Percentiles rank a stretch among this genome's conserved stretches.
phyloP scores from a whole-genome alignment of 53 echinoderm and acorn worm genomes.

The Mesocentrotus franciscanus region DNA sequence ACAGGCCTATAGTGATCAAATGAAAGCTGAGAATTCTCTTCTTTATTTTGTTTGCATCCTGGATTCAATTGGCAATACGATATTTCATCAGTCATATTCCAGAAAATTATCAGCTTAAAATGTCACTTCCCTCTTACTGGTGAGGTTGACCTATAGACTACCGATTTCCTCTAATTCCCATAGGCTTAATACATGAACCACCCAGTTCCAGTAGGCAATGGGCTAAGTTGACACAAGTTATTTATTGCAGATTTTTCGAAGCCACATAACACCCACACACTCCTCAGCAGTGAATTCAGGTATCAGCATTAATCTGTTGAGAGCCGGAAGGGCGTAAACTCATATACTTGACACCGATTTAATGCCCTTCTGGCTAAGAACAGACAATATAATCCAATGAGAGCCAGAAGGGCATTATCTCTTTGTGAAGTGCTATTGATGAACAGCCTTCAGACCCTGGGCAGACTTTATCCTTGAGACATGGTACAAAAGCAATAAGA shows the following conservation, averaged over 20 bases:
- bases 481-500: background rate
- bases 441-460: background rate
- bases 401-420: background rate
- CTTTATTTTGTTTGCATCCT: background rate
- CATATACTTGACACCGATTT: too few species aligned
- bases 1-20: too few species aligned
- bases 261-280: background rate
- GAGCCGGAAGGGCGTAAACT: too few species aligned
- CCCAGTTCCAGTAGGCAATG: too few species aligned
- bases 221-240: background rate
- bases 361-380: too few species aligned
- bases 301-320: background rate
- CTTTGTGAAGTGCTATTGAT: background rate
- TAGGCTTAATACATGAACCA: too few species aligned
- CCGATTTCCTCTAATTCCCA: too few species aligned
- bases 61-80: background rate
- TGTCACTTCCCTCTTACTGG: background rate
- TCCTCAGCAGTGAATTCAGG: background rate
- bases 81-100: background rate
- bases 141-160: background rate
- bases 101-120: background rate
- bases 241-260: background rate
- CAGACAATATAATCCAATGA: background rate
- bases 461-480: background rate
- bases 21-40: background rate